Evolutionary conservation across 2,113 vertebrate species (phyloP).

Genomic region (Chitala chitala): DNA sequence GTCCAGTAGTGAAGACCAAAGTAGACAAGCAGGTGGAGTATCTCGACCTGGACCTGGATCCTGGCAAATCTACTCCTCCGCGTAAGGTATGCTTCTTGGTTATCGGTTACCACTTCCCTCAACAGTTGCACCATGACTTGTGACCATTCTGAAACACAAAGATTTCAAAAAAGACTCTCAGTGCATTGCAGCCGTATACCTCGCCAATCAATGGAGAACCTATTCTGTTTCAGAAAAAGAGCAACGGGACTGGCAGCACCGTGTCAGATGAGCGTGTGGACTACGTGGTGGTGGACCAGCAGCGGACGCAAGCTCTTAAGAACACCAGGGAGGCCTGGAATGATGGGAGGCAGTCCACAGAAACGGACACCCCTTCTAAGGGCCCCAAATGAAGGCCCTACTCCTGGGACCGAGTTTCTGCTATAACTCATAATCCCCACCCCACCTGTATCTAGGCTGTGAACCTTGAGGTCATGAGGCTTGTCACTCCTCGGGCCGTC

Average conservation of each 20-base stretch:
- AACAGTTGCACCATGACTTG: too few relatives aligned
- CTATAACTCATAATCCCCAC: background rate
- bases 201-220: background rate
- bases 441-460: background rate
- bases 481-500: too few relatives aligned
- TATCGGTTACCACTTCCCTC: too few relatives aligned
- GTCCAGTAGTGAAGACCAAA: conserved; percentile 89
- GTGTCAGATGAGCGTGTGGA: conserved; percentile 93
- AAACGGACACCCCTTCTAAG: conserved; percentile 82
- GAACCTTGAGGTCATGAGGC: too few relatives aligned
- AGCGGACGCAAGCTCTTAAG: conserved; percentile 90
- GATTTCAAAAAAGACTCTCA: too few relatives aligned
- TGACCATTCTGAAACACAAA: too few relatives aligned
- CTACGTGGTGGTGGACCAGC: conserved; percentile 94
- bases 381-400: conserved; percentile 72
- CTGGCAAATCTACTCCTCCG: conserved; percentile 88
- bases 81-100: conserved; percentile 75
- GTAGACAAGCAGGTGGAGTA: conserved; percentile 98
- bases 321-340: conserved; percentile 94
- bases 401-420: background rate
- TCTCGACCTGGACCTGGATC: conserved; percentile 89
- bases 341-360: conserved; percentile 88
- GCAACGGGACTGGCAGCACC: conserved; percentile 77
- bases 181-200: background rate
- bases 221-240: conserved; percentile 73